phyloP scores from a whole-genome alignment of 2,888 invertebrate genomes.

The Congeria kusceri region DNA sequence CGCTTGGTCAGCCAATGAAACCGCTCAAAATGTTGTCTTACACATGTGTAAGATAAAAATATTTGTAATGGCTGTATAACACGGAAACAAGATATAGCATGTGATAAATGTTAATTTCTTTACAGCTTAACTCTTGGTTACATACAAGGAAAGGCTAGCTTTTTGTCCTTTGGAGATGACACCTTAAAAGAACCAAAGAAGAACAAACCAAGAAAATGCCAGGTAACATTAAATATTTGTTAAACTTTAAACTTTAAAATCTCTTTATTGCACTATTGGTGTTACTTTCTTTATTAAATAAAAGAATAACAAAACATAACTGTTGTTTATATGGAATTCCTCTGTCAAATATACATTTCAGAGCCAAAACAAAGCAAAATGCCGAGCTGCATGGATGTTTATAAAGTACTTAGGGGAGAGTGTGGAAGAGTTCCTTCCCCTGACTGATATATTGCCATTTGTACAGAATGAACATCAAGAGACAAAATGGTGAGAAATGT shows the following conservation, averaged over 20 bases:
- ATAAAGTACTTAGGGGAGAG: not conserved
- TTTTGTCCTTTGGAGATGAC: not conserved
- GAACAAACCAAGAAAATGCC: constrained; percentile 4
- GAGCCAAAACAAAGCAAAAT: not conserved
- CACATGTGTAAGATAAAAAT: too few relatives aligned
- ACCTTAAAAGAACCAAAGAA: constrained; percentile 1
- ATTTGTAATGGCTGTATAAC: too few relatives aligned
- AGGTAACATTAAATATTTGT: not conserved
- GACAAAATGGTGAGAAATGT: not conserved
- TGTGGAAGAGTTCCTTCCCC: not conserved
- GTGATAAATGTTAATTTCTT: too few relatives aligned
- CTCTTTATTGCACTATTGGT: too few relatives aligned
- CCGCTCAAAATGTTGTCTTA: too few relatives aligned
- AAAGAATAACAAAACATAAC: too few relatives aligned
- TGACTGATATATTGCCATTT: constrained; percentile 6
- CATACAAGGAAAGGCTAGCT: not conserved
- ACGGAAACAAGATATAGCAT: too few relatives aligned
- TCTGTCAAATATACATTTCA: not conserved
- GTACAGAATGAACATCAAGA: not conserved
- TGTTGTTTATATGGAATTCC: too few relatives aligned
- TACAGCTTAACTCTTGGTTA: not conserved
- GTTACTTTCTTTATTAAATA: too few relatives aligned
- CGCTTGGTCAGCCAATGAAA: too few relatives aligned
- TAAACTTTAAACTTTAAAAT: not conserved
- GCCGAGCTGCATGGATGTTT: not conserved